Evolutionary conservation across 2,797 vertebrate genomes (phyloP), one percentile per base, ranked within the genome.

Genomic region (Malacoctenus gilli): DNA sequence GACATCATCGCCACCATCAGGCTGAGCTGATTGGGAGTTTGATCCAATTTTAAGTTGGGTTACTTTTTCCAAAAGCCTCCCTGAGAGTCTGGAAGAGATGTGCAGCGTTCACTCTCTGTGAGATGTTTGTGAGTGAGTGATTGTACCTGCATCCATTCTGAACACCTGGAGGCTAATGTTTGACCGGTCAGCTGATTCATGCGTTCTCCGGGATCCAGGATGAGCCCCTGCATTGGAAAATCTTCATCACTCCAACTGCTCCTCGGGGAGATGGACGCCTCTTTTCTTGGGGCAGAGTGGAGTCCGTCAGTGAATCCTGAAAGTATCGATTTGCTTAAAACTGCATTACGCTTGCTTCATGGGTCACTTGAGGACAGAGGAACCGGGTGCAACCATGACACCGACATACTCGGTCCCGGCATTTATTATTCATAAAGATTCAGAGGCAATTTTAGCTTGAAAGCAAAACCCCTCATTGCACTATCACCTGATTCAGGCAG

Each of bases 21-120:
- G n/a, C n/a, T n/a, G n/a, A n/a, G n/a, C n/a, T n/a, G n/a, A 28
- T 28, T 9, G 9, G 25, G 25, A 28, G 25, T 9, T 28, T 4
- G 5, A 28, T 9, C 9, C 9, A 28, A 28, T 6, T 3, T 4
- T 9, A 6, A 23, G 8, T 42, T 75, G 59, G 43, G 72, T 73
- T 54, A 37, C 48, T 56, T 39, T 42, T 31, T 32, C 15, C 23
- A 70, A 59, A 8, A 47, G 60, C 54, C 62, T 38, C n/a, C n/a
- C 23, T 25, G 10, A 32, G 18, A 20, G 48, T 58, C 35, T 39
- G 36, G 62, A 32, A 48, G 43, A 60, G 22, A 32, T 18, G 6
- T 28, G 25, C 25, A 28, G 25, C 6, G 4, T 8, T 8, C 23
- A 25, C 4, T 4, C 8, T 23, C 22, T 8, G 8, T 8, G 22